phyloP scores from a whole-genome alignment of 2,888 invertebrate species.

The Orthosia gracilis region DNA sequence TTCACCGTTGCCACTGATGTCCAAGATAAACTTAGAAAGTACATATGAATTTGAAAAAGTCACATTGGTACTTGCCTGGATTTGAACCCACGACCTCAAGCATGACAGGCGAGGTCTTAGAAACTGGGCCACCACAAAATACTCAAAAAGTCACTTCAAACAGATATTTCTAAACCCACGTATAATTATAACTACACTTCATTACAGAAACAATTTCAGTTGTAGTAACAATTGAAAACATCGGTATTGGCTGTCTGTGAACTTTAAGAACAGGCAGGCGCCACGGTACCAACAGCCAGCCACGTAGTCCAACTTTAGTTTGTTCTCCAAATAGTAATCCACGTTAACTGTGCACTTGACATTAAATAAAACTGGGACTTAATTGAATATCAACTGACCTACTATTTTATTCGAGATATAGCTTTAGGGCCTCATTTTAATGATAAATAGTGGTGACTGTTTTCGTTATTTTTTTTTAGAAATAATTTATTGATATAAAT shows the following conservation, averaged over 20 bases:
- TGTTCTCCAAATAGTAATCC: slow-evolving; percentile 24
- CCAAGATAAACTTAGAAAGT: too few relatives aligned
- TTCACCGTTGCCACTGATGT: too few relatives aligned
- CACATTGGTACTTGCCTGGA: too few relatives aligned
- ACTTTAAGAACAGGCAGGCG: slow-evolving; percentile 36
- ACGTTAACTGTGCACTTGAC: slow-evolving; percentile 3
- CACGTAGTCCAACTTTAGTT: slow-evolving; percentile 25
- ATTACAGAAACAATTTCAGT: slow-evolving; percentile 16
- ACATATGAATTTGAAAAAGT: too few relatives aligned
- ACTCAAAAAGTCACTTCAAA: too few relatives aligned
- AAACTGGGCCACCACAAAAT: too few relatives aligned
- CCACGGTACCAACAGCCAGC: slow-evolving; percentile 20
- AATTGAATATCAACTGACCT: slow-evolving; percentile 3
- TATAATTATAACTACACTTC: slow-evolving; percentile 5
- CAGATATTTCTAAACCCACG: background rate
- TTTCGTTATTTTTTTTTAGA: background rate
- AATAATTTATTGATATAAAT: background rate
- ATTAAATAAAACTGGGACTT: slow-evolving; percentile 10
- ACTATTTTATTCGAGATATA: background rate
- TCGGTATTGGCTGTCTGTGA: slow-evolving; percentile 36
- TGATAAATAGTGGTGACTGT: background rate
- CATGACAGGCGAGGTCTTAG: too few relatives aligned
- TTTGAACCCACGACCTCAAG: too few relatives aligned
- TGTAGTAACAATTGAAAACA: slow-evolving; percentile 27
- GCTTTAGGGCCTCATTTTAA: background rate